Conservation (phyloP, 2,797 vertebrate genomes). For the Pogonophryne albipinna region DNA sequence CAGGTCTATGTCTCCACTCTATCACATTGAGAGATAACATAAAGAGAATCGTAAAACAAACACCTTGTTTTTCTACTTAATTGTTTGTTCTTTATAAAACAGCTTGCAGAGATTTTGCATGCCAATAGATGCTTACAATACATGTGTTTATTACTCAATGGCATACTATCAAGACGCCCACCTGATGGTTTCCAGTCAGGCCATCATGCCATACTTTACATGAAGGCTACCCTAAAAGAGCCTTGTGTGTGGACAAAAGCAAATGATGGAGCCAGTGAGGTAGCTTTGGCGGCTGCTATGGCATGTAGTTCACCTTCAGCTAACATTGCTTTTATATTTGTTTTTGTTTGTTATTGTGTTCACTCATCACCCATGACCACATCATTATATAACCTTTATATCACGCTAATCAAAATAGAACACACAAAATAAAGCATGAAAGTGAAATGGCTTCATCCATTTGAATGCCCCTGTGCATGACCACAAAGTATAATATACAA, state of each 20-base stretch:
- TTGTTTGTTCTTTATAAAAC: constrained; percentile 14
- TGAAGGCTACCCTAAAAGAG: neutral
- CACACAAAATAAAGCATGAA: constrained; percentile 23
- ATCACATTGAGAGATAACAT: neutral
- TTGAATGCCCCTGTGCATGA: constrained; percentile 15
- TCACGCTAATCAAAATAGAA: constrained; percentile 9
- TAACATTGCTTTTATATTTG: neutral
- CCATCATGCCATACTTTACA: neutral
- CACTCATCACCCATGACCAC: neutral
- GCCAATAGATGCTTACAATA: neutral
- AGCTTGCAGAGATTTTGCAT: neutral
- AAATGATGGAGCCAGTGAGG: neutral
- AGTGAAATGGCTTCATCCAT: constrained; percentile 14
- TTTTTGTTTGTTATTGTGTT: neutral
- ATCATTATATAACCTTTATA: constrained; percentile 19
- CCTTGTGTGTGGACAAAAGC: neutral
- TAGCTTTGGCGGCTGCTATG: neutral
- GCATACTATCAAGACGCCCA: constrained; percentile 10
- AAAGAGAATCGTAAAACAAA: constrained; percentile 6
- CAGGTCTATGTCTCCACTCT: neutral
- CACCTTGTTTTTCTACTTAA: neutral
- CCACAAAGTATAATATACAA: constrained; percentile 17
- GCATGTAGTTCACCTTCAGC: too few relatives aligned
- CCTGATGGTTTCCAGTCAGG: neutral
- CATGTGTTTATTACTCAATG: constrained; percentile 16